Base-by-base conservation (phyloP, 2,797 vertebrate species). In the Enteromius argenteus region DNA sequence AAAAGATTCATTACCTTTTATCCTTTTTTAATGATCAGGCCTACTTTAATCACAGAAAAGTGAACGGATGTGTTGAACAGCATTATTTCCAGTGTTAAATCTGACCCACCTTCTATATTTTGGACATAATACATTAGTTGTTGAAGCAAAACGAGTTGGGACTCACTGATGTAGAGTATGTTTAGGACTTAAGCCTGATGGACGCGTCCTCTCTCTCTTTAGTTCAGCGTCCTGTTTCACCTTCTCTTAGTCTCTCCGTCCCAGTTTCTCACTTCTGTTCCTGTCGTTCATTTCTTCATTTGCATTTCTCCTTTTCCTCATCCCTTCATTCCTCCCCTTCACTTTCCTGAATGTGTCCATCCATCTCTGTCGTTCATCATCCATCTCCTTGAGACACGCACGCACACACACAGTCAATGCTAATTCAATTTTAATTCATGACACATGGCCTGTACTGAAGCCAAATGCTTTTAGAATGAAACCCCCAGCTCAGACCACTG, bases 301-400 rank as follows among this genome's bases (percentile, higher is more conserved):
- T 68, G 42, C 76, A 75, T 64, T 46, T 71, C 30, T 46, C 58
- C 27, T 30, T 72, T 64, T 62, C 71, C 30, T 64, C n/a, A 37
- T 74, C 79, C 67, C n/a, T 60, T 58, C 74, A n/a, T 67, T 90
- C 90, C 60, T 46, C 39, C 14, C 60, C 71, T 77, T 73, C 44
- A 21, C 15, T 60, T 76, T 46, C 90, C 91, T 89, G 84, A 90
- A 86, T 87, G 87, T 88, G 58, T 90, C 85, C 49, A 89, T 91
- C 90, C 90, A 83, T 87, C 91, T 92, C 90, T 90, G 90, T 92
- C 88, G 71, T 86, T 90, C 90, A 86, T 87, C 90, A 88, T 44
- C 84, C 87, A 89, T 91, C 85, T 78, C 62, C 23, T 8, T 79
- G 53, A 81, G 32, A 73, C 9, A 46, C 0, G 21, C 74, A 11